phyloP scores from a whole-genome alignment of 2,113 vertebrate species.

The Oenanthe melanoleuca region DNA sequence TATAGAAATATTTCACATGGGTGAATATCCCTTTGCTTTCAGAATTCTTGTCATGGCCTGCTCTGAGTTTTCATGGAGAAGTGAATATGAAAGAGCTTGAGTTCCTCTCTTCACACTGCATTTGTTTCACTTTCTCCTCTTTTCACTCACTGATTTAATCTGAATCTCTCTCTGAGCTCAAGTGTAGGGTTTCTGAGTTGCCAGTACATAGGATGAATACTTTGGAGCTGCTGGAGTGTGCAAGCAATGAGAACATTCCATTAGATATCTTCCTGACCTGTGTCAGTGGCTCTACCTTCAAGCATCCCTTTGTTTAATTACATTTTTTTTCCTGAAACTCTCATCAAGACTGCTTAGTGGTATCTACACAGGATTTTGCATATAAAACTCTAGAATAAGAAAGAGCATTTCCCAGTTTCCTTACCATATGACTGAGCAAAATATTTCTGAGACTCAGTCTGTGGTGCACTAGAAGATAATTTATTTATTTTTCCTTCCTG shows the following conservation, averaged over 20 bases:
- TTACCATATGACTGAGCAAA: not conserved
- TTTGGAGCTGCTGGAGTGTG: not conserved
- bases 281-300: not conserved
- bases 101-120: slow-evolving; percentile 74
- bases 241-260: not conserved
- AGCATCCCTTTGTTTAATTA: not conserved
- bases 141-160: slow-evolving; percentile 14
- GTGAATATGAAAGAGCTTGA: slow-evolving; percentile 83
- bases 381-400: not conserved
- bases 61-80: slow-evolving; percentile 74
- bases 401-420: not conserved
- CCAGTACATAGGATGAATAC: not conserved
- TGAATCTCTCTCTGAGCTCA: not conserved
- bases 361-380: not conserved
- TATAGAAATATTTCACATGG: not conserved
- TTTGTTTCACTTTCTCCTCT: slow-evolving; percentile 70
- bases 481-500: not conserved
- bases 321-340: not conserved
- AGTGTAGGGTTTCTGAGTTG: not conserved
- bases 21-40: slow-evolving; percentile 23
- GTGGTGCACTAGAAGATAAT: not conserved
- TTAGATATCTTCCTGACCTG: not conserved
- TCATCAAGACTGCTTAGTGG: not conserved
- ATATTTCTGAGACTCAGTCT: not conserved
- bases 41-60: slow-evolving; percentile 1